Base-by-base conservation (phyloP, 2,797 vertebrate species). In the Fundulus diaphanus region DNA sequence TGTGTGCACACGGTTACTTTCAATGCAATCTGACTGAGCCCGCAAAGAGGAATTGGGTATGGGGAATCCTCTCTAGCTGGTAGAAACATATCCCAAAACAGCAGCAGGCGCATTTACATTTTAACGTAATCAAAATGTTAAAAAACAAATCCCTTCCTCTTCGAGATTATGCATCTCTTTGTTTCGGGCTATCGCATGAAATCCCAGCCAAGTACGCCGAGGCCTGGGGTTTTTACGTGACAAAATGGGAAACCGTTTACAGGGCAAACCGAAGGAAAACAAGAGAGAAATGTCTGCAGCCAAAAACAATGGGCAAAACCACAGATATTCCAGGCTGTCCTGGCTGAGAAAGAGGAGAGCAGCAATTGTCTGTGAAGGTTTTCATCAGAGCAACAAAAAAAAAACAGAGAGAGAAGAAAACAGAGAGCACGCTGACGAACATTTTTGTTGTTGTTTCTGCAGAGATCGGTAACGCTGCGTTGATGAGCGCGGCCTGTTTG, bases 221-320 rank as follows among this genome's bases (percentile, higher is more conserved):
- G 27, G 40, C 27, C 4, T 44, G 24, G 27, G 63, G 63, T 27
- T n/a, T 66, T 66, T 44, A 40, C 3, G 3, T 66, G 24, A 42
- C 13, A 44, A 66, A 44, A 66, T 27, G 37, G 3, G 24, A 66
- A 42, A 66, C 27, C 3, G 0, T 35, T 61, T 61, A 35, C 12
- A 40, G 37, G 22, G 61, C 24, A 42, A 66, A 80, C 79, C 79
- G 78, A 87, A 82, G 84, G 79, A 76, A 88, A 90, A 79, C 72
- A 84, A 82, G 76, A 81, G 73, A 87, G 86, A 73, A 82, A 83
- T 85, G 79, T 80, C 88, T 85, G 89, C 59, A 78, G 73, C 69
- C 24, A 59, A 88, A 85, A 91, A 88, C 90, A 94, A 93, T 76
- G 80, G 85, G 57, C 84, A 76, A 66, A 83, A 82, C 86, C 84